These are phyloP conservation scores for Phytoseiulus persimilis DNA, from an alignment of 2,888 invertebrate genomes.

Conservation along the genomic window DNA sequence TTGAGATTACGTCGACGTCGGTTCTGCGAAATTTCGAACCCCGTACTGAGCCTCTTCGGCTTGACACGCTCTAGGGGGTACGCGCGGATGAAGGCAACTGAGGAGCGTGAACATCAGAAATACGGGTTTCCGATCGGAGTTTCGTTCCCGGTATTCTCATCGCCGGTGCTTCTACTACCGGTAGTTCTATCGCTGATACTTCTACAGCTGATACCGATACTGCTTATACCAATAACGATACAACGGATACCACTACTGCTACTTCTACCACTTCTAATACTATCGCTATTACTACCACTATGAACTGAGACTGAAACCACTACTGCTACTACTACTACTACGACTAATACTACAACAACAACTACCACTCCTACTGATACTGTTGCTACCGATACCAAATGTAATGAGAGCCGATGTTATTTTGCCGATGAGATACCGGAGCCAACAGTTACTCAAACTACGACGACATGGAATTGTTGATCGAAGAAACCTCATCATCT, in stretches of 20 bases:
- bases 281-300: neutral
- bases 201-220: neutral
- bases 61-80: neutral
- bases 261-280: neutral
- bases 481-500: neutral
- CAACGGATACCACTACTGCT: neutral
- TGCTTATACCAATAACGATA: neutral
- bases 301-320: neutral
- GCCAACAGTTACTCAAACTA: neutral
- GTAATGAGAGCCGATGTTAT: neutral
- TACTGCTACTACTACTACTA: neutral
- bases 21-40: too few species aligned
- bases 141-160: neutral
- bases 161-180: neutral
- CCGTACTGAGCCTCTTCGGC: too few species aligned
- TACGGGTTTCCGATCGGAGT: neutral
- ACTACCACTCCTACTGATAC: neutral
- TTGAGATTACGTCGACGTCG: too few species aligned
- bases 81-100: neutral
- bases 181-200: neutral
- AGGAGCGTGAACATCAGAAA: neutral
- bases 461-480: neutral
- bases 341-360: too few species aligned
- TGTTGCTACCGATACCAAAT: conserved; percentile 5
- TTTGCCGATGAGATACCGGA: neutral